These are phyloP conservation scores for Zapornia atra DNA, from an alignment of 2,113 vertebrate species.

Conservation along the genomic window DNA sequence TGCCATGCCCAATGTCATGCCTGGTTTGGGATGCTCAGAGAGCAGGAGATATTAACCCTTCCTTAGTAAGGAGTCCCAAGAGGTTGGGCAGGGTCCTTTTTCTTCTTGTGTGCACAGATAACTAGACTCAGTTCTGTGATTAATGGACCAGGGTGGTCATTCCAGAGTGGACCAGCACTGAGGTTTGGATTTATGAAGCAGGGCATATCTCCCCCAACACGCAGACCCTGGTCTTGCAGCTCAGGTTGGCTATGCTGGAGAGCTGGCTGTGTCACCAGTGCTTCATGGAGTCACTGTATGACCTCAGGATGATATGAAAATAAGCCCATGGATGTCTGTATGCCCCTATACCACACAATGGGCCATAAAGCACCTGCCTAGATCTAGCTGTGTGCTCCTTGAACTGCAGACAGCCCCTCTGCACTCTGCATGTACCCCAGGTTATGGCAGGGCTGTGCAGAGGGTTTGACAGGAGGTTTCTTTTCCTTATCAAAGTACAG, in stretches of 20 bases:
- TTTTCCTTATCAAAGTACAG: neutral
- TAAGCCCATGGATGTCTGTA: neutral
- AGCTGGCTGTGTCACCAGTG: neutral
- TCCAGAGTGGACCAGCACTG: neutral
- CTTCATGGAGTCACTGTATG: neutral
- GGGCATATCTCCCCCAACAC: neutral
- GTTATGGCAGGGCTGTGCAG: neutral
- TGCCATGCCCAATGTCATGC: accelerated
- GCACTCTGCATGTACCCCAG: neutral
- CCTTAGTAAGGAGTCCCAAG: neutral
- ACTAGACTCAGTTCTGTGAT: neutral
- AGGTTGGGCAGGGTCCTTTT: neutral
- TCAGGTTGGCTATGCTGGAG: neutral
- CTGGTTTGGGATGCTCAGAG: neutral
- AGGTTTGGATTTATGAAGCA: neutral
- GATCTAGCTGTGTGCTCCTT: neutral
- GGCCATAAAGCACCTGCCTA: neutral
- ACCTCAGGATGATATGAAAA: neutral
- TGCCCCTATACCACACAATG: too few species aligned
- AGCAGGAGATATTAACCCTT: neutral
- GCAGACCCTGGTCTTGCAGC: neutral
- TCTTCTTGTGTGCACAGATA: neutral
- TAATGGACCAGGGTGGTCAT: neutral
- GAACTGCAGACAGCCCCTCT: neutral
- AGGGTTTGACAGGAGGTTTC: neutral